phyloP scores from a whole-genome alignment of 2,888 invertebrate genomes.

The Himalopsyche japonica region DNA sequence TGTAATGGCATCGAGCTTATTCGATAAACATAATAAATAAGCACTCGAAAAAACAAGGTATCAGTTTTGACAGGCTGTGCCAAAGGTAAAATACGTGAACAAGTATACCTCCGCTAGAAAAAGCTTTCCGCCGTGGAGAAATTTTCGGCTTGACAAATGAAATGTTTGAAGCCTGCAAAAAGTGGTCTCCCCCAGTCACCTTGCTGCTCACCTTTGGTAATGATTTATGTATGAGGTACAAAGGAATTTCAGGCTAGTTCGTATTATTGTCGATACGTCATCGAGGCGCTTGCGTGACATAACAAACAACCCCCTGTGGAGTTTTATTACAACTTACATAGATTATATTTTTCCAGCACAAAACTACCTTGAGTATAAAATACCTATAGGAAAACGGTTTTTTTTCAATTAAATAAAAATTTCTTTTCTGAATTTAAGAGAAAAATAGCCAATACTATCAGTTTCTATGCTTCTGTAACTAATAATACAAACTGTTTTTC shows the following conservation, averaged over 20 bases:
- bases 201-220: conserved; percentile 21
- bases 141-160: conserved; percentile 22
- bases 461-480: no score
- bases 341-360: background rate
- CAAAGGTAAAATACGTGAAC: background rate
- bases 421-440: no score
- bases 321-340: background rate
- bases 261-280: conserved; percentile 34
- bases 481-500: no score
- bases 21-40: background rate
- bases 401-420: background rate
- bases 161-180: conserved; percentile 15
- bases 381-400: background rate
- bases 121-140: background rate
- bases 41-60: background rate
- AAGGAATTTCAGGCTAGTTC: conserved; percentile 22
- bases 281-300: conserved; percentile 8
- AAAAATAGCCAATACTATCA: no score
- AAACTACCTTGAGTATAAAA: background rate
- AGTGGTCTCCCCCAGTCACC: background rate
- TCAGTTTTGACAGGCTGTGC: background rate
- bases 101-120: background rate
- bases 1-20: background rate
- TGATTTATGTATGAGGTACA: conserved; percentile 30
- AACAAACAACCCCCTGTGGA: background rate